Evolutionary conservation across 2,797 vertebrate genomes (phyloP), one percentile per base, ranked within the genome.

Genomic region (Sebastiscus albofasciatus): DNA sequence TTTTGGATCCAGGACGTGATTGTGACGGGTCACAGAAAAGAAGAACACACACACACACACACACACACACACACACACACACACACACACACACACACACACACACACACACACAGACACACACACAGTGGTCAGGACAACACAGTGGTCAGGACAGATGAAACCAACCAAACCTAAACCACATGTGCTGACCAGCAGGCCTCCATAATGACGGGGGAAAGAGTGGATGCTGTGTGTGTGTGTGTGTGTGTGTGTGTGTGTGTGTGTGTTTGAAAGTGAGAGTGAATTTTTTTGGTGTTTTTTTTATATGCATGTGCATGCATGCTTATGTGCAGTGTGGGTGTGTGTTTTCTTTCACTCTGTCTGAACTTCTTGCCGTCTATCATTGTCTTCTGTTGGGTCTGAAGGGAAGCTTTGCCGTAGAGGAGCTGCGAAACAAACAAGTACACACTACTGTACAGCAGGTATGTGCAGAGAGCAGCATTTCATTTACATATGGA

Each of bases 181-280:
- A 78, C 84, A 85, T 66, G 69, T 58, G 18, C 75, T 88, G 83
- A 92, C 91, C 85, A 83, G 68, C 0, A 52, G 79, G 90, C 87
- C 89, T 83, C 87, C 64, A 66, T 87, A 93, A 89, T 88, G 87
- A 89, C 20, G 88, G 75, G 39, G 85, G 72, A 77, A 59, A 36
- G 27, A n/a, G 34, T 55, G 6, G 26, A 56, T 66, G 39, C 22
- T 56, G 42, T 26, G 59, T 70, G 42, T 31, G 26, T 65, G 46
- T 59, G 58, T 69, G 39, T 31, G 31, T 34, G 33, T 70, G 31
- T 77, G 56, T 77, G 65, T 73, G 26, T 54, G 42, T 33, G 27
- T 61, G 22, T 39, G 20, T 39, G 27, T 69, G 61, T 60, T 64
- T 66, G 36, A 74, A 39, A 77, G 59, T 36, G 31, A 72, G 36